These are phyloP conservation scores for Rhodinocichla rosea DNA, from an alignment of 2,113 vertebrate species.

Conservation along the genomic window DNA sequence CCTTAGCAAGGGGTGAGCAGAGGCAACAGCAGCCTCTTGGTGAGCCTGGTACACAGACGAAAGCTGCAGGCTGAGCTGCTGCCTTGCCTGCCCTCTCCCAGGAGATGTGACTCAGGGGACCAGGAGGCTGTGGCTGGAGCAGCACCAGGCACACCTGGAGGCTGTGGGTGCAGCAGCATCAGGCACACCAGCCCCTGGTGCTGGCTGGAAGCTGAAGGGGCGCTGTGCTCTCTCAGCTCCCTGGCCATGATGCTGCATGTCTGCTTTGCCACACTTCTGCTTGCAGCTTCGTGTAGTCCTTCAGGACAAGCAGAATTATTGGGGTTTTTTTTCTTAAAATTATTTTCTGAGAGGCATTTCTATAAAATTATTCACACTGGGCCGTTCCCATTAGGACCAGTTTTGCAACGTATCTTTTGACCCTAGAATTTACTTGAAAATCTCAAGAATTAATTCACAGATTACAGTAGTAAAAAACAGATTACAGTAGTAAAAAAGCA, in stretches of 20 bases:
- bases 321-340: not conserved
- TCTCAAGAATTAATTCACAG: not conserved
- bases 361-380: not conserved
- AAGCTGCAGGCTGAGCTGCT: not conserved
- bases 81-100: not conserved
- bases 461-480: not conserved
- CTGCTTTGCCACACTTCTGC: accelerated
- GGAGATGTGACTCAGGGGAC: not conserved
- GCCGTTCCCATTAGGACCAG: accelerated
- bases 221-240: not conserved
- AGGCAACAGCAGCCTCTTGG: not conserved
- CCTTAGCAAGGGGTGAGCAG: not conserved
- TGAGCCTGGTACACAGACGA: accelerated
- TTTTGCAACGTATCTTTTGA: not conserved
- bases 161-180: not conserved
- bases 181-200: accelerated
- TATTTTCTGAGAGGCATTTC: not conserved
- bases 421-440: not conserved
- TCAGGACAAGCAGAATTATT: not conserved
- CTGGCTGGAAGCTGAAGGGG: not conserved
- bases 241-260: accelerated
- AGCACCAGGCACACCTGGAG: not conserved
- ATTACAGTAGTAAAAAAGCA: not conserved
- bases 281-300: not conserved
- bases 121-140: accelerated